phyloP scores from a whole-genome alignment of 92 coral and sea anemone genomes.

The Parazoanthus atlanticus region DNA sequence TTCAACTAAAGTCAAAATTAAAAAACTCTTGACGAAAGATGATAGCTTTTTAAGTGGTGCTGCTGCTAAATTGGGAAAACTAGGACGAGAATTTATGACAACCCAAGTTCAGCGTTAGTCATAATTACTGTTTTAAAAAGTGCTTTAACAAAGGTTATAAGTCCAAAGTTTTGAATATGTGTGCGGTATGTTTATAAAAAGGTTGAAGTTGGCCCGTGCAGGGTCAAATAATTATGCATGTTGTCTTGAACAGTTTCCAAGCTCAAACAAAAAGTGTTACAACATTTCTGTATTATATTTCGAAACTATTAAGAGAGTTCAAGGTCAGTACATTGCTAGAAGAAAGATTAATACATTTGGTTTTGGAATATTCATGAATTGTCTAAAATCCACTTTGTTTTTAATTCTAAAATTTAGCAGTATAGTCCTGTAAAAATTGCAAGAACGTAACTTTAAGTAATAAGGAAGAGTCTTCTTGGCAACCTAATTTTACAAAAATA shows the following conservation, averaged over 20 bases:
- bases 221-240: not conserved
- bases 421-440: too few species aligned
- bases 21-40: not conserved
- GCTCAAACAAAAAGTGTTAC: not conserved
- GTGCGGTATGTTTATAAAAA: conserved; percentile 7
- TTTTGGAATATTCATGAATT: too few species aligned
- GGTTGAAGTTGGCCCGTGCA: not conserved
- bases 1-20: conserved; percentile 29
- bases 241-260: not conserved
- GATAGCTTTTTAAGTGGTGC: not conserved
- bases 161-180: not conserved
- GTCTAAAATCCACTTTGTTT: too few species aligned
- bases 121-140: not conserved
- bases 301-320: not conserved
- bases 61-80: conserved; percentile 13
- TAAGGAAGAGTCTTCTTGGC: too few species aligned
- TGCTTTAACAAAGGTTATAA: not conserved
- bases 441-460: too few species aligned
- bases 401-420: too few species aligned
- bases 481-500: too few species aligned
- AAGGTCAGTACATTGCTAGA: not conserved
- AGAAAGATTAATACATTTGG: not conserved
- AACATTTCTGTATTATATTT: not conserved
- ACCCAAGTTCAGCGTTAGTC: not conserved
- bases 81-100: not conserved